Base-by-base conservation (phyloP, 2,113 vertebrate species). In the Ciconia maguari region DNA sequence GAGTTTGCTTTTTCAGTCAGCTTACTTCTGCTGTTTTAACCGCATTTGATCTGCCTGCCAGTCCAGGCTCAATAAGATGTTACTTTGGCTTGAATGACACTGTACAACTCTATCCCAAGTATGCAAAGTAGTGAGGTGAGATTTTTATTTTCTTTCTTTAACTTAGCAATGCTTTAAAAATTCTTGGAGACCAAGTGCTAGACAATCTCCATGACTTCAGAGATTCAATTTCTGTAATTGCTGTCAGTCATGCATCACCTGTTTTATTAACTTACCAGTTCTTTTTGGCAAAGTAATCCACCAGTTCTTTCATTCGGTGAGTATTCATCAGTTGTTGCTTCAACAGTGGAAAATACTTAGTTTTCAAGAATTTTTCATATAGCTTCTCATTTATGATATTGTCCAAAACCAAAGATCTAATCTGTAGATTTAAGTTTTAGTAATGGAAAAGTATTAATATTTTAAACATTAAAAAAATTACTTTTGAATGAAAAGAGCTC, bases 341-440 rank as follows among this genome's bases (percentile, higher is more conserved):
- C 95, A 99, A 86, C 30, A 98, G 74, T 25, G 94, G 89, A 14
- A 99, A 99, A 97, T 99, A 98, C 86, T 98, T 98, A 20, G 98
- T 99, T 93, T 98, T 98, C 51, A 98, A 58, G 92, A 99, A 95
- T 61, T 98, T 97, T 83, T 98, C 98, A 41, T 98, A 98, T 4
- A 98, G 98, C 49, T 98, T 98, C 64, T 98, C 98, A 29, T 96
- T 97, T 90, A 97, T 97, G 80, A 99, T 96, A 42, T 97, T 98
- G 9, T 97, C 98, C 92, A 99, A 95, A 55, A 99, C 97, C 13
- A 98, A 97, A 48, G 97, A 98, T 90, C 97, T 98, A 70, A 99
- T 97, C 99, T 99, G 94, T 4, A 76, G 57, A 75, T 54, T 90
- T 7, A 78, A 87, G 24, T 64, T 49, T 83, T 13, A 89, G 8